Evolutionary conservation across 2,888 invertebrate species (phyloP), one percentile per base, ranked within the genome.

Genomic region (Mycalesis mineus): DNA sequence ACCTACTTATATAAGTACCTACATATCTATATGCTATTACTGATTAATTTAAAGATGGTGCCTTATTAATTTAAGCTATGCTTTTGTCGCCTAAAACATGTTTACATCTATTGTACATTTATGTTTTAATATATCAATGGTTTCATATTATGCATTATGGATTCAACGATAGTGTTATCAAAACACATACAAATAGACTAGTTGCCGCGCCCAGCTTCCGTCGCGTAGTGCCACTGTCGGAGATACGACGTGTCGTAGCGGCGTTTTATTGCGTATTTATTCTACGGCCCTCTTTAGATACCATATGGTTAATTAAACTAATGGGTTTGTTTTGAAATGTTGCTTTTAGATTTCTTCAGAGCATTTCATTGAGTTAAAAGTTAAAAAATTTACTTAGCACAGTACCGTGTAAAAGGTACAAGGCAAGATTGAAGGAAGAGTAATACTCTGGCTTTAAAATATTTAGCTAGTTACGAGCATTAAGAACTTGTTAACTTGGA

Each of bases 221-320:
- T 42, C 22, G 36, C 4, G 11, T 40, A 11, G 7, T 13, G 9
- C 14, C 2, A 13, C 29, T 44, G 7, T 8, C 15, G 14, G 4
- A 8, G 9, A 7, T 1, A 14, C n/a, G n/a, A 31, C 3, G 45
- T 45, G 8, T 31, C 14, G 45, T 28, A 8, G 45, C 45, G 45
- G 28, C 37, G 14, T 45, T 52, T 48, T 39, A 57, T 52, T 47
- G 40, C 47, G 39, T 52, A 45, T 48, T 52, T 41, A 47, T 52
- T 40, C 52, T 39, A 52, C 9, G 17, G 15, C 22, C 31, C 33
- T 31, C 33, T 57, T 57, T 47, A 52, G 52, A 57, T 57, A 57
- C 29, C n/a, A 36, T n/a, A 11, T 37, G 50, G n/a, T 40, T 40
- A 40, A 50, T 40, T 50, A 50, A 50, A 31, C 45, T 45, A 15